These are phyloP conservation scores for Litoditis marina DNA, from an alignment of 2,888 invertebrate species.

Conservation along the genomic window DNA sequence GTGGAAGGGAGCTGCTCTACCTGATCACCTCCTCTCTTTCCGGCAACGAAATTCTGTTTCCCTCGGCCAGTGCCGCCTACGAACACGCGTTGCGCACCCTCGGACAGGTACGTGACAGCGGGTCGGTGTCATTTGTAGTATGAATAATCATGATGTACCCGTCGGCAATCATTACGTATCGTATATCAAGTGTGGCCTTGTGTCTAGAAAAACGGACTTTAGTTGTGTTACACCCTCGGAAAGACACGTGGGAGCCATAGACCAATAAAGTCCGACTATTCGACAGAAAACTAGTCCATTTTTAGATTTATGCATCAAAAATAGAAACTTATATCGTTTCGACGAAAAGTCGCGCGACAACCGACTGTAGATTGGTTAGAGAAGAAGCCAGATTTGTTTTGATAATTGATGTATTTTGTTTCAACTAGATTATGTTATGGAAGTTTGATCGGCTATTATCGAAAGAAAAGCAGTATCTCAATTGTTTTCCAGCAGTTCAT, in stretches of 20 bases:
- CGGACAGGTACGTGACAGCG: constrained; percentile 31
- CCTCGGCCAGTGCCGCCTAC: constrained; percentile 27
- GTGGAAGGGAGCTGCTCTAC: constrained; percentile 37
- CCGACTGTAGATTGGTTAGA: background rate
- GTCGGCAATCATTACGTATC: too few relatives aligned
- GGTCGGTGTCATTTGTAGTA: too few relatives aligned
- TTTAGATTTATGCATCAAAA: too few relatives aligned
- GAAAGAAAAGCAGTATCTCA: background rate
- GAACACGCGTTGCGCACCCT: constrained; percentile 26
- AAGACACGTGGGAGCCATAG: too few relatives aligned
- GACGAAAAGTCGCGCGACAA: background rate
- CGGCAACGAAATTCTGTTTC: constrained; percentile 33
- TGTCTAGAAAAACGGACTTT: too few relatives aligned
- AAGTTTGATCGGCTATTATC: constrained; percentile 6
- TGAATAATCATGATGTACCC: too few relatives aligned
- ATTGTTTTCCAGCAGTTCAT: constrained; percentile 43
- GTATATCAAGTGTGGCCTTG: too few relatives aligned
- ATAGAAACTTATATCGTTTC: too few relatives aligned
- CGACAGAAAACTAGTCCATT: too few relatives aligned
- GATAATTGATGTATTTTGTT: background rate
- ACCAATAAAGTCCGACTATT: too few relatives aligned
- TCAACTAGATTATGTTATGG: background rate
- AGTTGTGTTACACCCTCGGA: too few relatives aligned
- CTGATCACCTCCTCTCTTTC: constrained; percentile 28
- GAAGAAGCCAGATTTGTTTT: background rate